phyloP scores from a whole-genome alignment of 2,797 vertebrate genomes.

The Bradypodion ventrale region DNA sequence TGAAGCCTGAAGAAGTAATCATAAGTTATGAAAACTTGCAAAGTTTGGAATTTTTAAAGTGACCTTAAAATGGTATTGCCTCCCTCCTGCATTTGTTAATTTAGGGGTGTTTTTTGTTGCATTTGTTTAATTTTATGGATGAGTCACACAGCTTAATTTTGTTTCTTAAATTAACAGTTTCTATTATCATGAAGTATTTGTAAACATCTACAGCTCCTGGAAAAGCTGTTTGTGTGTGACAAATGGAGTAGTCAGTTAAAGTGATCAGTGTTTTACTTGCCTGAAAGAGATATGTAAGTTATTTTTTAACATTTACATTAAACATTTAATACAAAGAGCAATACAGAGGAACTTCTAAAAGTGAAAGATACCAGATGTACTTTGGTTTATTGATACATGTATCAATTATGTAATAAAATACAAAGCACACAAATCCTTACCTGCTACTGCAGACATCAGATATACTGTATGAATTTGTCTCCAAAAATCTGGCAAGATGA shows the following conservation, averaged over 20 bases:
- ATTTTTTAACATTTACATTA: neutral
- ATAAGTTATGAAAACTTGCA: no score
- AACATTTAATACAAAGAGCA: no score
- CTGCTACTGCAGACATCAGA: neutral
- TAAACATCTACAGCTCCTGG: neutral
- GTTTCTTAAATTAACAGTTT: neutral
- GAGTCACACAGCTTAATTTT: no score
- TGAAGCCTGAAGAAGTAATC: no score
- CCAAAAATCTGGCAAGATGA: neutral
- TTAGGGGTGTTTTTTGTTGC: no score
- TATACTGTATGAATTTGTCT: no score
- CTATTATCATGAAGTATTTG: neutral
- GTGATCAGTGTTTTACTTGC: neutral
- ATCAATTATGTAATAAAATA: neutral
- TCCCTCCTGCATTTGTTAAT: no score
- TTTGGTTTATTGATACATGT: neutral
- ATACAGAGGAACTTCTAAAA: neutral
- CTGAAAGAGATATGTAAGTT: neutral
- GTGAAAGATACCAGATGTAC: neutral
- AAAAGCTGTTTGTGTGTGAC: neutral
- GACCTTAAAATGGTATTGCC: no score
- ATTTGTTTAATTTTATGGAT: no score
- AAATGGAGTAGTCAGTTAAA: neutral
- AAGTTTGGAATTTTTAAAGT: no score
- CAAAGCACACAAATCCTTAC: neutral